These are phyloP conservation scores for Conomelus anceps DNA, from an alignment of 2,888 invertebrate species.

Conservation along the genomic window DNA sequence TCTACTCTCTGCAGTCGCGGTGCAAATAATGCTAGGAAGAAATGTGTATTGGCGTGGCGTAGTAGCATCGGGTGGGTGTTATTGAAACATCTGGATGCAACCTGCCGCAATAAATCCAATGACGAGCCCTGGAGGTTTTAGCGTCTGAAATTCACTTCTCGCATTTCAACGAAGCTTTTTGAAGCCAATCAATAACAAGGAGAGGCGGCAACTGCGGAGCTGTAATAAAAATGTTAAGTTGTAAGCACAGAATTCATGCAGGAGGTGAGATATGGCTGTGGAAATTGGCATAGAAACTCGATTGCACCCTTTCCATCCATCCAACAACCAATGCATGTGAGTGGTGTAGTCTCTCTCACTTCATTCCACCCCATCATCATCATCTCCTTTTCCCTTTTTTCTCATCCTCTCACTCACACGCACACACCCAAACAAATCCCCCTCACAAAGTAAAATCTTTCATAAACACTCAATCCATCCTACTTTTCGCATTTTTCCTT, in stretches of 20 bases:
- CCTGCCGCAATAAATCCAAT: background rate
- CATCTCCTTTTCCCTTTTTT: background rate
- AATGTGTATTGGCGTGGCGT: background rate
- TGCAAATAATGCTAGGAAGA: background rate
- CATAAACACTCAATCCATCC: background rate
- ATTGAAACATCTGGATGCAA: background rate
- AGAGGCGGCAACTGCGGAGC: background rate
- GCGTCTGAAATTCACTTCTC: background rate
- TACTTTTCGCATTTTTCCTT: background rate
- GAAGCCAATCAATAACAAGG: background rate
- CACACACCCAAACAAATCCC: background rate
- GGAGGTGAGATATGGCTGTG: slow-evolving; percentile 1
- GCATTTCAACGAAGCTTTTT: background rate
- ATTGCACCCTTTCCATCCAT: background rate
- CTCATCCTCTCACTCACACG: background rate
- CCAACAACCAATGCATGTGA: background rate
- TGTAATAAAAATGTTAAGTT: slow-evolving; percentile 13
- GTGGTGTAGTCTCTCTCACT: background rate
- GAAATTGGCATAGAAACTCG: slow-evolving; percentile 11
- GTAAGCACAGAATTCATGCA: background rate
- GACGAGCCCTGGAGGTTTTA: background rate
- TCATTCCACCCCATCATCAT: background rate
- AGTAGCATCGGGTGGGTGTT: background rate
- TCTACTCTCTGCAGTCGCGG: no score
- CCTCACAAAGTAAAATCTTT: background rate